Base-by-base conservation (phyloP, 2,888 invertebrate species). In the Heliothis peltigera region DNA sequence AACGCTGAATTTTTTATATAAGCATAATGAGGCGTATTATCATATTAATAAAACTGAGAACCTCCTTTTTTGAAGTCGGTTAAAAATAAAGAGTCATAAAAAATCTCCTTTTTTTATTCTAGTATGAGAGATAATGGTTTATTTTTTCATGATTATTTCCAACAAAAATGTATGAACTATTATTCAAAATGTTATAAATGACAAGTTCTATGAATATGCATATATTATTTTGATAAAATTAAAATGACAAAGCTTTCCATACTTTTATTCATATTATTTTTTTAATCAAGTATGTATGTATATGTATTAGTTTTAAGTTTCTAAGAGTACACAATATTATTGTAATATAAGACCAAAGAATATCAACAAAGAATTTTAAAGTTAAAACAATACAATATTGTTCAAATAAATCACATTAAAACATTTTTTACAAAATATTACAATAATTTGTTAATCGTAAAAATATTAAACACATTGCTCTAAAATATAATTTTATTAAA, bases 321-420 rank as follows among this genome's bases (percentile, higher is more conserved):
- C 0, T 78, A 75, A 62, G 69, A 58, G 19, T 51, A 56, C 58
- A 60, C 18, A 12, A 58, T 58, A 48, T 39, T 39, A 5, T 39
- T n/a, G n/a, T 21, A 21, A 43, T 59, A 1, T 54, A 62, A 78
- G 62, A 57, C 79, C 77, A 79, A 78, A 78, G 67, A 78, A 57
- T 61, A 53, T 2, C 42, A 18, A 54, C 71, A 68, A 70, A 68
- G 63, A n/a, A 53, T 57, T 43, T 52, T 21, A 25, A 15, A 53
- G 44, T 55, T 47, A 39, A 4, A n/a, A n/a, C 4, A 4, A 4
- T 4, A 39, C 39, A 39, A 39, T 6, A 39, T n/a, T 39, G 15
- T 39, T 4, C 39, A 4, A 39, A 39, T 39, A 39, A 39, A 39
- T 39, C 4, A 2, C 4, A 15, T n/a, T 5, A 39, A 1, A 15